Evolutionary conservation across 2,113 vertebrate species (phyloP), one percentile per base, ranked within the genome.

Genomic region (Tympanuchus pallidicinctus): DNA sequence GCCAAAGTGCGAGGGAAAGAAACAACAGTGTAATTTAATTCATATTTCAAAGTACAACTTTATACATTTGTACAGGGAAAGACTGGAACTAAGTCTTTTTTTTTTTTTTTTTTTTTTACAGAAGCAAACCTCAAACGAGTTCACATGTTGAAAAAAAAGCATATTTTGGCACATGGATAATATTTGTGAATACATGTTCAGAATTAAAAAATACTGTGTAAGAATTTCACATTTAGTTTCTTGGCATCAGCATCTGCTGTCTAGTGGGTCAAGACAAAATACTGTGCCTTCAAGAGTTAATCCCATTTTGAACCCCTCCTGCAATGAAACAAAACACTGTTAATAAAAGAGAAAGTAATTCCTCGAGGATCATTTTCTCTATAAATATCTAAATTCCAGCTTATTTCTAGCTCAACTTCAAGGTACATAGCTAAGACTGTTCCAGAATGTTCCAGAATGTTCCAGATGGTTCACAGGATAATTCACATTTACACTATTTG

Each of bases 301-400:
- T 99, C 99, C 99, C 99, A 99, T 99, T 99, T 99, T 99, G 99
- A 99, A 99, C 99, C 99, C 99, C 99, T 99, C 99, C 99, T 99
- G 98, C 42, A 98, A 98, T 61, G 96, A 69, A 98, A 96, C 52
- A 94, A 93, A 71, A 86, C 47, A 82, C 4, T 36, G 36, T 88
- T 93, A 96, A 75, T 42, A 50, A 89, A 77, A 79, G 77, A 18
- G 10, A 61, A 88, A 77, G 36, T 4, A 6, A 61, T 25, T 43
- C 42, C 28, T 65, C 28, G 20, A 85, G 13, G 4, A 79, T 65
- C 71, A 73, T 1, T 2, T 10, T 73, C 28, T 43, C 34, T 36
- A 40, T 64, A 78, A 65, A 8, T 6, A 43, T 5, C 64, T 83
- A 50, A 34, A 83, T 61, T 11, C 60, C 43, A 47, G 18, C 7